Evolutionary conservation across 2,113 vertebrate genomes (phyloP).

Genomic region (Elephantulus edwardii): DNA sequence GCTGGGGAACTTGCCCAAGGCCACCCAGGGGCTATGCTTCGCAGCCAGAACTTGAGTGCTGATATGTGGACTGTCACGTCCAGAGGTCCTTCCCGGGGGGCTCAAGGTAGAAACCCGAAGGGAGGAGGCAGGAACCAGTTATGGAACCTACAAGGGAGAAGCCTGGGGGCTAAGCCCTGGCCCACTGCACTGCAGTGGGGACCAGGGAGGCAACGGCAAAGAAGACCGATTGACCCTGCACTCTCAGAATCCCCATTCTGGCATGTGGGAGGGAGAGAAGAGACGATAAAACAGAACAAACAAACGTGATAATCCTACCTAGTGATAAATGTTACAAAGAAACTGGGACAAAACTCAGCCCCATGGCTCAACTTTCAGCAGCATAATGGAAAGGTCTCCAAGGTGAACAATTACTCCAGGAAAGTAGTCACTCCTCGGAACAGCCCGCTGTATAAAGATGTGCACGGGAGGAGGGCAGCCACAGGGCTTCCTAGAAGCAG

Average conservation of each 20-base stretch:
- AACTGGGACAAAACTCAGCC: too few relatives aligned
- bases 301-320: neutral
- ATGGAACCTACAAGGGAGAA: neutral
- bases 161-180: neutral
- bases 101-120: neutral
- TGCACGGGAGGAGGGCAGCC: too few relatives aligned
- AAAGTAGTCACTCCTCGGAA: too few relatives aligned
- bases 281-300: neutral
- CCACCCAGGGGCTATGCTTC: neutral
- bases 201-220: neutral
- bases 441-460: too few relatives aligned
- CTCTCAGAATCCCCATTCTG: neutral
- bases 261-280: neutral
- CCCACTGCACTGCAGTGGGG: neutral
- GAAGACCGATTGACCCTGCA: accelerated
- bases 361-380: too few relatives aligned
- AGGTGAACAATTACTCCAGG: too few relatives aligned
- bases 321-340: too few relatives aligned
- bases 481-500: too few relatives aligned
- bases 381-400: too few relatives aligned
- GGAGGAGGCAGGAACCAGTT: neutral
- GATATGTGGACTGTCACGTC: neutral
- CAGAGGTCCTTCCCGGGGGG: neutral
- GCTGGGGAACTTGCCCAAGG: neutral
- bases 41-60: neutral